Conservation (phyloP, 2,888 invertebrate species). For the Melanostoma mellinum region DNA sequence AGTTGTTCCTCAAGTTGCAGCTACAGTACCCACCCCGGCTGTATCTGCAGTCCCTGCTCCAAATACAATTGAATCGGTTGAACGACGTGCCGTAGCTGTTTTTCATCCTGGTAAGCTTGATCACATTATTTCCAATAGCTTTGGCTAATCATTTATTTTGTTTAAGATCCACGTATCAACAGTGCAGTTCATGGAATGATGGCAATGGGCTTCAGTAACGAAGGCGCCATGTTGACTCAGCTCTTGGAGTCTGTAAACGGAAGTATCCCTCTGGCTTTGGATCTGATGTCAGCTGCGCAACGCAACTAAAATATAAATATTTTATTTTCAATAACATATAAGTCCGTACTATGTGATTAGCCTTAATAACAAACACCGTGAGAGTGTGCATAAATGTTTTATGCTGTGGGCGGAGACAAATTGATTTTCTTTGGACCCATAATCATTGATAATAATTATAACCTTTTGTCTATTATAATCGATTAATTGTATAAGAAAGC, state of each 20-base stretch:
- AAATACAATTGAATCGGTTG: slow-evolving; percentile 55
- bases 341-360: no score
- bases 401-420: neutral
- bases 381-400: no score
- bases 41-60: slow-evolving; percentile 6
- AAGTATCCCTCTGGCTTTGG: slow-evolving; percentile 80
- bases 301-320: slow-evolving; percentile 53
- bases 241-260: slow-evolving; percentile 80
- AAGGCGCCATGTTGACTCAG: slow-evolving; percentile 82
- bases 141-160: neutral
- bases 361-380: no score
- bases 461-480: slow-evolving; percentile 35
- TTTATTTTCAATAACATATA: no score
- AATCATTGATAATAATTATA: slow-evolving; percentile 9
- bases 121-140: neutral
- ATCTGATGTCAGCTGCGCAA: slow-evolving; percentile 79
- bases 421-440: neutral
- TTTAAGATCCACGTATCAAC: slow-evolving; percentile 83
- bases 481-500: slow-evolving; percentile 43
- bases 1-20: neutral
- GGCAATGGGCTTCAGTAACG: slow-evolving; percentile 92
- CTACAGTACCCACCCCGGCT: slow-evolving; percentile 1
- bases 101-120: slow-evolving; percentile 77
- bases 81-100: slow-evolving; percentile 75
- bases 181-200: slow-evolving; percentile 87